Evolutionary conservation across 2,888 invertebrate genomes (phyloP).

Genomic region (Chromoteleia sp.): DNA sequence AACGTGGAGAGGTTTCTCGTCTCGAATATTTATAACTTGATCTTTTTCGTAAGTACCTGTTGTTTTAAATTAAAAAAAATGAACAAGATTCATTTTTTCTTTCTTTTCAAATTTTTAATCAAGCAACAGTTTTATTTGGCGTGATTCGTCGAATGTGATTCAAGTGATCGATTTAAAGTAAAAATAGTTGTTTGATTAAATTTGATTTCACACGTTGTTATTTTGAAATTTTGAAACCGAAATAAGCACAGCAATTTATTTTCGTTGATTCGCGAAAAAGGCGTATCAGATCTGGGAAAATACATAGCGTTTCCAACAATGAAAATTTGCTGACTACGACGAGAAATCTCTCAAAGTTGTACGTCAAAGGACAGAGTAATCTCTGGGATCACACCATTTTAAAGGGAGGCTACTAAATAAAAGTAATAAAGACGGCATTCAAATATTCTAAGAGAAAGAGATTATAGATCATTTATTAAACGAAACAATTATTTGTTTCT

Average conservation of each 20-base stretch:
- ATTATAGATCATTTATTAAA: not conserved
- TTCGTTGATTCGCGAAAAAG: constrained; percentile 1
- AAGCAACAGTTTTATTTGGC: constrained; percentile 9
- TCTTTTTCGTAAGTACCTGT: not conserved
- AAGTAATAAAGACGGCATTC: constrained; percentile 30
- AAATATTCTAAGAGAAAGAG: constrained; percentile 18
- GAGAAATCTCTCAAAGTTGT: constrained; percentile 30
- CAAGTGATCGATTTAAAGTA: not conserved
- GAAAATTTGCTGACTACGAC: constrained; percentile 25
- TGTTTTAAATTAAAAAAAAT: not conserved
- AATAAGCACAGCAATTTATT: not conserved
- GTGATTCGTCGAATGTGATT: not conserved
- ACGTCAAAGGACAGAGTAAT: constrained; percentile 42
- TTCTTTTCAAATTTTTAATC: constrained; percentile 13
- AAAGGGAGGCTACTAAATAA: constrained; percentile 36
- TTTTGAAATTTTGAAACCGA: too few relatives aligned
- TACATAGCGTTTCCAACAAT: not conserved
- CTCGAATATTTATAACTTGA: not conserved
- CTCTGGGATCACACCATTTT: constrained; percentile 24
- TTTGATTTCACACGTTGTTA: not conserved
- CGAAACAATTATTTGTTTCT: not conserved
- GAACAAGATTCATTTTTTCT: too few relatives aligned
- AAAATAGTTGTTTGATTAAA: not conserved
- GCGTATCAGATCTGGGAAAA: not conserved
- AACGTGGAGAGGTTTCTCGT: constrained; percentile 22